Conservation (phyloP, 2,888 invertebrate genomes). For the Monochamus alternatus region DNA sequence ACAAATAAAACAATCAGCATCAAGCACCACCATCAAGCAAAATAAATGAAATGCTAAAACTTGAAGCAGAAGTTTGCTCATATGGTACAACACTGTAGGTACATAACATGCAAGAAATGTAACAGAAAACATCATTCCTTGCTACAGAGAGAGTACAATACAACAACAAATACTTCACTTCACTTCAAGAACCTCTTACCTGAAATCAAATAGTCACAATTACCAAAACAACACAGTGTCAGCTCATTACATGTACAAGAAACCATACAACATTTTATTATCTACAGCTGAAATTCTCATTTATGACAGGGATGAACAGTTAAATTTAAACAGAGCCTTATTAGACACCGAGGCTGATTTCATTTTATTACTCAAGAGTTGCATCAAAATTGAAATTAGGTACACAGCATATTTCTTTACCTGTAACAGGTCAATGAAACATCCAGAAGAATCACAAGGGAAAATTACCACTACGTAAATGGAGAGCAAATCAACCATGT, state of each 20-base stretch:
- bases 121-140: not conserved
- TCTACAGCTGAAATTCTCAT: slow-evolving; percentile 9
- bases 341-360: not conserved
- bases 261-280: not conserved
- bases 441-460: not conserved
- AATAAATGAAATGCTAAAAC: not conserved
- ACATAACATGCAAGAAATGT: not conserved
- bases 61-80: not conserved
- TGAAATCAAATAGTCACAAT: not conserved
- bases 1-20: not conserved
- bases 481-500: slow-evolving; percentile 8
- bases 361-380: slow-evolving; percentile 13
- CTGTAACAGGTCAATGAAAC: slow-evolving; percentile 1
- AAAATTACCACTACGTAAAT: slow-evolving; percentile 6
- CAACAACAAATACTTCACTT: not conserved
- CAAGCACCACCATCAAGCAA: not conserved
- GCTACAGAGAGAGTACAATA: not conserved
- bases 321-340: not conserved
- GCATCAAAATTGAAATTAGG: not conserved
- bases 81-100: not conserved
- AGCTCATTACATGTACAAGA: not conserved
- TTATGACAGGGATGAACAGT: not conserved
- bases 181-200: not conserved
- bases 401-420: not conserved
- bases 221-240: not conserved